Evolutionary conservation across 2,113 vertebrate genomes (phyloP).

Genomic region (Trogon surrucura): DNA sequence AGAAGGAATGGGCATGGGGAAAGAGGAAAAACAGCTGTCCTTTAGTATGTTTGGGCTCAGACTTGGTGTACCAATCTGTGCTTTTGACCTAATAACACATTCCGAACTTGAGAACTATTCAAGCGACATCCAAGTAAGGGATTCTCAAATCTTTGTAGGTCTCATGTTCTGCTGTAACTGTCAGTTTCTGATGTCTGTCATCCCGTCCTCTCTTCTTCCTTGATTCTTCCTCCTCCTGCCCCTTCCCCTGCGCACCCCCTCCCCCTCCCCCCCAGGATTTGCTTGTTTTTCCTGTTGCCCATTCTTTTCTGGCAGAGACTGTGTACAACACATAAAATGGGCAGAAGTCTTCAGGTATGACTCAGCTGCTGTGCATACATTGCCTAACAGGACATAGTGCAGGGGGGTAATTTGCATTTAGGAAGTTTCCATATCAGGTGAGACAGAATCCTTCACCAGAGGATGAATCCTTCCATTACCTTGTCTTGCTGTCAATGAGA

Average conservation of each 20-base stretch:
- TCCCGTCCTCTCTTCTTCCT: background rate
- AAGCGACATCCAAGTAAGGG: background rate
- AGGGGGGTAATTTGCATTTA: background rate
- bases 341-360: background rate
- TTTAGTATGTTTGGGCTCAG: background rate
- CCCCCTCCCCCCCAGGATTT: background rate
- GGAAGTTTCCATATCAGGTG: background rate
- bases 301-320: background rate
- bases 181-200: background rate
- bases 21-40: background rate
- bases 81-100: background rate
- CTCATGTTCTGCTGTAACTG: background rate
- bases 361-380: background rate
- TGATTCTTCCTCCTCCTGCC: background rate
- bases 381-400: background rate
- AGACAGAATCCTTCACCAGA: background rate
- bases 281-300: background rate
- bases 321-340: background rate
- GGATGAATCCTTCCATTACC: background rate
- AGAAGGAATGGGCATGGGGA: background rate
- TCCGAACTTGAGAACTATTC: background rate
- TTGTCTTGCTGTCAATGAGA: background rate
- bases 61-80: background rate
- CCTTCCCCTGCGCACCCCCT: background rate
- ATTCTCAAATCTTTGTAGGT: background rate